Evolutionary conservation across 2,113 vertebrate species (phyloP).

Genomic region (Ophthalmolycus amberensis): DNA sequence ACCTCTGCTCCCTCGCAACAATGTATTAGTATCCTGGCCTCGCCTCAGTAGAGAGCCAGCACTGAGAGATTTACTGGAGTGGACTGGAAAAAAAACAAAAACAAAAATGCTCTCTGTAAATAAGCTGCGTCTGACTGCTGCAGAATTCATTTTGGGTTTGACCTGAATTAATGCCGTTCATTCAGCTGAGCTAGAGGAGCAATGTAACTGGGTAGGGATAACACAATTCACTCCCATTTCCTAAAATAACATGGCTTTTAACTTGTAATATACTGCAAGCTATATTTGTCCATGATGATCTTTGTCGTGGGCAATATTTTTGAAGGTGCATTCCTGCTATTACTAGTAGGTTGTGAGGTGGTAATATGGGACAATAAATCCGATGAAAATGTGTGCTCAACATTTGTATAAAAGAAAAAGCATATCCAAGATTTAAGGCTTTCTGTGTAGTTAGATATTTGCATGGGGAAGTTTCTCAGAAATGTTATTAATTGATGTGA

Average conservation of each 20-base stretch:
- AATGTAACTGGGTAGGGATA: not conserved
- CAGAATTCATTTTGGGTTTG: constrained; percentile 47
- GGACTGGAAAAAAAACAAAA: constrained; percentile 28
- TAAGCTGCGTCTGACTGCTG: constrained; percentile 43
- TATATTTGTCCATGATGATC: constrained; percentile 14
- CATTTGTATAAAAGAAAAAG: not conserved
- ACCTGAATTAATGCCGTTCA: constrained; percentile 66
- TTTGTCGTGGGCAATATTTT: not conserved
- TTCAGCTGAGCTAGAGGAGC: constrained; percentile 27
- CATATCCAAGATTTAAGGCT: not conserved
- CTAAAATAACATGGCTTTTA: constrained; percentile 36
- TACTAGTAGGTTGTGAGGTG: not conserved
- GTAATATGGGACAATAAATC: not conserved
- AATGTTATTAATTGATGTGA: not conserved
- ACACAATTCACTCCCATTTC: constrained; percentile 29
- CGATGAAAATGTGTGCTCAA: not conserved
- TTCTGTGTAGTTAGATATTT: not conserved
- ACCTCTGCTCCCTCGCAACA: constrained; percentile 58
- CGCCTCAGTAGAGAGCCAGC: constrained; percentile 51
- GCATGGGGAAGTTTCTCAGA: not conserved
- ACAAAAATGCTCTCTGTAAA: constrained; percentile 40
- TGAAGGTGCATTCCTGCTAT: not conserved
- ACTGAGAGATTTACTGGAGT: constrained; percentile 51
- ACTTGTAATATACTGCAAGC: constrained; percentile 17
- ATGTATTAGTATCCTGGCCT: constrained; percentile 65